phyloP scores from a whole-genome alignment of 2,888 invertebrate genomes.

The Drosophila leonis region DNA sequence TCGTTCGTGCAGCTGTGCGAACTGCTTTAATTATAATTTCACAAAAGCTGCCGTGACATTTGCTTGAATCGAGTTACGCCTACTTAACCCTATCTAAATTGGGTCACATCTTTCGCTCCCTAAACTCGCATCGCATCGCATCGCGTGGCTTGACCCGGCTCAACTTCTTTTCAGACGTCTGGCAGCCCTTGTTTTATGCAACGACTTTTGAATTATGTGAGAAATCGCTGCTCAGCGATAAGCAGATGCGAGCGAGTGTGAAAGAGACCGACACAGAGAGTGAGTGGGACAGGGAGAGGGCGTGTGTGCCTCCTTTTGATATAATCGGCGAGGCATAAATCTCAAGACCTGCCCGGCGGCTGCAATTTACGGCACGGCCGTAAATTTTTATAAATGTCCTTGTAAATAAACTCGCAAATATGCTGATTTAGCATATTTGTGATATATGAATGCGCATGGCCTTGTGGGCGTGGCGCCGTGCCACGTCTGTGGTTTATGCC shows the following conservation, averaged over 20 bases:
- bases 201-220: conserved; percentile 74
- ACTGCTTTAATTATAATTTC: conserved; percentile 23
- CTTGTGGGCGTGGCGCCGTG: conserved; percentile 65
- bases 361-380: conserved; percentile 78
- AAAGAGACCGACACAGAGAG: neutral
- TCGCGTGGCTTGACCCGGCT: conserved; percentile 47
- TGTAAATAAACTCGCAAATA: conserved; percentile 81
- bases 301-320: conserved; percentile 38
- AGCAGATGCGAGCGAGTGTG: conserved; percentile 20
- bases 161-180: conserved; percentile 38
- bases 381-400: conserved; percentile 81
- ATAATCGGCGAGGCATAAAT: conserved; percentile 77
- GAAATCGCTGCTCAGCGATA: conserved; percentile 58
- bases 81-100: conserved; percentile 43
- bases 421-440: conserved; percentile 81
- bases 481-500: conserved; percentile 72
- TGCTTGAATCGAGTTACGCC: conserved; percentile 23
- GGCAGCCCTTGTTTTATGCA: conserved; percentile 43
- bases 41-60: conserved; percentile 23
- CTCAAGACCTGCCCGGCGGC: conserved; percentile 80
- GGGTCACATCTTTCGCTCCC: conserved; percentile 52
- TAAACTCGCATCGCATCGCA: conserved; percentile 10
- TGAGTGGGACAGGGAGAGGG: neutral
- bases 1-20: neutral
- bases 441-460: conserved; percentile 66